Percentiles rank a stretch among this genome's conserved stretches.
Conservation (phyloP, 1,140 invertebrate genomes). For the Anastatus disparis region DNA sequence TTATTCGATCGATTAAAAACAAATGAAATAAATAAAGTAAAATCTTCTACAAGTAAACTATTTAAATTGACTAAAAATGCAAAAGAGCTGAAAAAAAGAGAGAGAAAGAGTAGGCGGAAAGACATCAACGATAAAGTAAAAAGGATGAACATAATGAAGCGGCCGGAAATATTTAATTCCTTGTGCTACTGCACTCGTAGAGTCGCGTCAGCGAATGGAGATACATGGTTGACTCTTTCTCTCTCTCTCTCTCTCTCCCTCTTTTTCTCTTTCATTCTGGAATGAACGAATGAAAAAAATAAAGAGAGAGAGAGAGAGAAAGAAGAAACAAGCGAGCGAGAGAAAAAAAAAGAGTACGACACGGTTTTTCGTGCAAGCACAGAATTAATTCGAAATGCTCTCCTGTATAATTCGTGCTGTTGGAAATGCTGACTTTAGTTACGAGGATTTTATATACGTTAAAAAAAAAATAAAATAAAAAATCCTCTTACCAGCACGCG, state of each 20-base stretch:
- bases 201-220: too few relatives aligned
- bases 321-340: neutral
- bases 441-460: constrained; percentile 27
- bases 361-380: neutral
- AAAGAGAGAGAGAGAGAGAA: neutral
- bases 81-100: too few relatives aligned
- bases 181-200: neutral
- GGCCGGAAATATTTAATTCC: constrained; percentile 32
- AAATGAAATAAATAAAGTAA: too few relatives aligned
- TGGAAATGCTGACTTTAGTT: constrained; percentile 22
- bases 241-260: too few relatives aligned
- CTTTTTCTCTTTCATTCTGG: too few relatives aligned
- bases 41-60: too few relatives aligned
- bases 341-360: neutral
- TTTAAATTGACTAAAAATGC: neutral
- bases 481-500: constrained; percentile 19
- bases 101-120: neutral
- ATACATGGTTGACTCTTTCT: constrained; percentile 6
- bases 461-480: too few relatives aligned
- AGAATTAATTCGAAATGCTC: constrained; percentile 29
- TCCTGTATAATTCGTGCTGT: constrained; percentile 15
- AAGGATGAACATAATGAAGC: neutral
- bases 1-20: too few relatives aligned
- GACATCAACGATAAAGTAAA: neutral
- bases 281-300: neutral